phyloP scores from a whole-genome alignment of 2,888 invertebrate genomes.

The Phengaris arion region DNA sequence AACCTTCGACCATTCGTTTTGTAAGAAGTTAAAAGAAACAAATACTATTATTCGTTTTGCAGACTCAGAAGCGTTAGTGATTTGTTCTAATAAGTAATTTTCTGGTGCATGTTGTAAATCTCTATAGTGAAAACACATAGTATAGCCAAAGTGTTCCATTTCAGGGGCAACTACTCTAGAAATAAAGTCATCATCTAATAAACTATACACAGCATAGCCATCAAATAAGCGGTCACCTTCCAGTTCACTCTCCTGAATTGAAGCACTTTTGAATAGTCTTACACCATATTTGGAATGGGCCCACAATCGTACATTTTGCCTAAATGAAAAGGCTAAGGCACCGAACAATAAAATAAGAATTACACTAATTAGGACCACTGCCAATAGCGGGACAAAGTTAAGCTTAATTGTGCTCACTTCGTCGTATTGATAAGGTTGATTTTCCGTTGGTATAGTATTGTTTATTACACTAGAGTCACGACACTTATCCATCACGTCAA shows the following conservation, averaged over 20 bases:
- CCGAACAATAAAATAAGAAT: conserved; percentile 85
- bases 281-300: conserved; percentile 89
- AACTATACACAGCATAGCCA: conserved; percentile 92
- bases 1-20: conserved; percentile 90
- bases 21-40: conserved; percentile 88
- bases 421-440: conserved; percentile 81
- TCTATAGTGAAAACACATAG: conserved; percentile 85
- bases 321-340: conserved; percentile 86
- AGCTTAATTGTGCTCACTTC: conserved; percentile 83
- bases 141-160: conserved; percentile 83
- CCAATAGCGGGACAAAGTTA: conserved; percentile 86
- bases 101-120: conserved; percentile 81
- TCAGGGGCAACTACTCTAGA: conserved; percentile 85
- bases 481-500: conserved; percentile 72
- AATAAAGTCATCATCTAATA: conserved; percentile 87
- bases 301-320: conserved; percentile 89
- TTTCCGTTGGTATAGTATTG: conserved; percentile 79
- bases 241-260: conserved; percentile 78
- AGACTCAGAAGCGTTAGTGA: conserved; percentile 81
- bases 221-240: conserved; percentile 87
- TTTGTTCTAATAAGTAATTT: conserved; percentile 81
- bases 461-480: conserved; percentile 68
- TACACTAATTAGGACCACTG: conserved; percentile 85
- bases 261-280: conserved; percentile 84
- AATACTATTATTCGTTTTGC: conserved; percentile 87